Evolutionary conservation across 1,140 invertebrate genomes (phyloP).

Genomic region (Drusus annulatus): DNA sequence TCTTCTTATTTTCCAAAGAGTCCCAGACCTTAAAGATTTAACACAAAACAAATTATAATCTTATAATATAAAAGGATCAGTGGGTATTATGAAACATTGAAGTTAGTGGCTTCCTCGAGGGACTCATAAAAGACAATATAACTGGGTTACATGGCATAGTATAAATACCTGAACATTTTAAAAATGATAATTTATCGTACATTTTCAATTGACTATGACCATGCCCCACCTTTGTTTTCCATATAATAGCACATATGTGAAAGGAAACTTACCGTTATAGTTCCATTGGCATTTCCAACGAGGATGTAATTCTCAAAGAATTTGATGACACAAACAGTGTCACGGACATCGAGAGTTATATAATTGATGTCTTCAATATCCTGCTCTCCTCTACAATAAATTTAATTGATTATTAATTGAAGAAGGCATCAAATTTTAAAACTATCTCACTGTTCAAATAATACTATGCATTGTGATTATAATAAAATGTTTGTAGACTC

Average conservation of each 20-base stretch:
- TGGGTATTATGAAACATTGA: no score
- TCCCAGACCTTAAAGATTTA: slow-evolving; percentile 42
- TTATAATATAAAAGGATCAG: no score
- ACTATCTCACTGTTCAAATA: no score
- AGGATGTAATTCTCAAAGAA: slow-evolving; percentile 47
- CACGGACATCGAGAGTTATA: slow-evolving; percentile 20
- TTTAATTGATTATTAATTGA: no score
- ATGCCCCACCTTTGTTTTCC: no score
- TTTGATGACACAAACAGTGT: slow-evolving; percentile 24
- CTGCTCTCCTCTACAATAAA: slow-evolving; percentile 31
- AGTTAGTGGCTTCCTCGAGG: no score
- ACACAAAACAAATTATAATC: no score
- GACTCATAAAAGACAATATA: not conserved
- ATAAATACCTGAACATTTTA: not conserved
- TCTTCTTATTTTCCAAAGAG: slow-evolving; percentile 36
- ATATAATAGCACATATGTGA: no score
- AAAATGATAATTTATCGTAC: not conserved
- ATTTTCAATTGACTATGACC: no score
- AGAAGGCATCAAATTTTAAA: no score
- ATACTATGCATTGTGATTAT: no score
- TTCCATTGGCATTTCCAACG: slow-evolving; percentile 41
- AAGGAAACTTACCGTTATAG: slow-evolving; percentile 39
- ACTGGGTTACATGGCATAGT: not conserved
- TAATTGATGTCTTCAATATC: slow-evolving; percentile 27
- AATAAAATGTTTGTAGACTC: not conserved